Conservation (phyloP, 30 jellyfish, hydroid and myxozoan genomes). For the Turritopsis rubra region DNA sequence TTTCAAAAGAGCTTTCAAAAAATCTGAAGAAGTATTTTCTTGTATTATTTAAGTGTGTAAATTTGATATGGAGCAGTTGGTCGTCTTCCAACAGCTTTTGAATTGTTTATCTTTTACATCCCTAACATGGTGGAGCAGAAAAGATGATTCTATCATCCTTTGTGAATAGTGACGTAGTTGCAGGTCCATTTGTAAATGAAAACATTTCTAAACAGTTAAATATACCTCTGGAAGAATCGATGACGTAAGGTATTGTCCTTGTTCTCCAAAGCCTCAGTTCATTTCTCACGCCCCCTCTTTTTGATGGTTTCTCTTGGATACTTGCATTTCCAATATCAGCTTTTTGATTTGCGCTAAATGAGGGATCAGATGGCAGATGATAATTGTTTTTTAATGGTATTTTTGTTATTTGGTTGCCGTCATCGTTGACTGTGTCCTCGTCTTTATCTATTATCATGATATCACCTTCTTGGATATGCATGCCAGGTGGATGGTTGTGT, state of each 20-base stretch:
- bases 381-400: background rate
- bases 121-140: too few relatives aligned
- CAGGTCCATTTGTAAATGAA: too few relatives aligned
- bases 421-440: background rate
- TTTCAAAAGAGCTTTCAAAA: too few relatives aligned
- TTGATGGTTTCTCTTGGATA: background rate
- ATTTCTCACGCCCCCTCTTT: background rate
- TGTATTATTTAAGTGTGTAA: too few relatives aligned
- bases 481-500: constrained; percentile 17
- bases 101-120: too few relatives aligned
- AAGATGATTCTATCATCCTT: too few relatives aligned
- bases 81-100: too few relatives aligned
- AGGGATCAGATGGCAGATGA: background rate
- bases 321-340: background rate
- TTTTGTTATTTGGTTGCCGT: background rate
- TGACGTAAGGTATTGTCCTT: background rate
- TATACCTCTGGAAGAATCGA: background rate
- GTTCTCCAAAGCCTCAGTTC: constrained; percentile 6
- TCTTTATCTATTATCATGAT: background rate
- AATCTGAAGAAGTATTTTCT: too few relatives aligned
- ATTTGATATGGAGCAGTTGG: too few relatives aligned
- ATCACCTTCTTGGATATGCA: constrained; percentile 9
- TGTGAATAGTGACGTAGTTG: too few relatives aligned
- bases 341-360: background rate
- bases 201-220: background rate